Percentiles rank a stretch among this genome's conserved stretches.
These are phyloP conservation scores for Philereme transversata DNA, from an alignment of 2,888 invertebrate genomes.

Conservation along the genomic window DNA sequence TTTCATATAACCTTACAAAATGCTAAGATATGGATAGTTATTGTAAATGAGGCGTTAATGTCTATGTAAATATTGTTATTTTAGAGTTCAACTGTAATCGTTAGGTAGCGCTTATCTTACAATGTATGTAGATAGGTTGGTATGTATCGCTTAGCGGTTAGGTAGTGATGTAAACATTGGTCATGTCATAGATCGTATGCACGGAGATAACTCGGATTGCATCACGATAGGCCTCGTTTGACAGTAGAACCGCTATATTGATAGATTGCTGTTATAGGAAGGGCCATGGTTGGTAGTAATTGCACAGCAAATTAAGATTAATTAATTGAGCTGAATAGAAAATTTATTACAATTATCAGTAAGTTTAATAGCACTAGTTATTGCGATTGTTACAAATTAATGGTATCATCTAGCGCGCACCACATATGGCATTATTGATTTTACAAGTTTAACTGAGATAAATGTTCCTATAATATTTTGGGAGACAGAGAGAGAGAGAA, in stretches of 20 bases:
- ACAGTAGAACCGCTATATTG: slow-evolving; percentile 49
- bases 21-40: slow-evolving; percentile 15
- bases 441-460: too few species aligned
- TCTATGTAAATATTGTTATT: slow-evolving; percentile 27
- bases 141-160: slow-evolving; percentile 29
- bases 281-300: slow-evolving; percentile 36
- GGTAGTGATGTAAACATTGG: slow-evolving; percentile 47
- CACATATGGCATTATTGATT: too few species aligned
- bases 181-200: slow-evolving; percentile 53
- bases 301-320: slow-evolving; percentile 29
- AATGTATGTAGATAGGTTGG: slow-evolving; percentile 36
- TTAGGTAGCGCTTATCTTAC: slow-evolving; percentile 30
- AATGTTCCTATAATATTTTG: too few species aligned
- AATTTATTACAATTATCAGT: slow-evolving; percentile 5
- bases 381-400: too few species aligned
- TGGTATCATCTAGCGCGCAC: too few species aligned
- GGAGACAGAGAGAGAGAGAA: too few species aligned
- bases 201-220: slow-evolving; percentile 51
- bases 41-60: slow-evolving; percentile 27
- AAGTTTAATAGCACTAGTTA: background rate
- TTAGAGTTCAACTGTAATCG: slow-evolving; percentile 21
- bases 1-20: slow-evolving; percentile 17
- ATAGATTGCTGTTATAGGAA: slow-evolving; percentile 51
- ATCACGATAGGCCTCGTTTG: slow-evolving; percentile 44
- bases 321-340: slow-evolving; percentile 18